These are phyloP conservation scores for Lerema accius DNA, from an alignment of 1,140 invertebrate genomes.

Conservation along the genomic window DNA sequence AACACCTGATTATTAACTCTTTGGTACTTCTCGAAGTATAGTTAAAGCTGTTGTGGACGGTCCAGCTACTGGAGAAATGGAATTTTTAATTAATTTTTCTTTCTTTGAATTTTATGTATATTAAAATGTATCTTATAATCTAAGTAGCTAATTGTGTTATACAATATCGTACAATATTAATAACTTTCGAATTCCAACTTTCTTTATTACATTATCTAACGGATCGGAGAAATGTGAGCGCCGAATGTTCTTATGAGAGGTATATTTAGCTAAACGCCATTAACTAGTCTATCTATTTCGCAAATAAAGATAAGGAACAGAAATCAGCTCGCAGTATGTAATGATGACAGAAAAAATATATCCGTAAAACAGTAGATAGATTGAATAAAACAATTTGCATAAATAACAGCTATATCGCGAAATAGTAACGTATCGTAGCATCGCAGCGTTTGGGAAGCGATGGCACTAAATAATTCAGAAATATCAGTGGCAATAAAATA, in stretches of 20 bases:
- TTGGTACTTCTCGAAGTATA: too few relatives aligned
- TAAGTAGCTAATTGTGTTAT: neutral
- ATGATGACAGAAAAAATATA: neutral
- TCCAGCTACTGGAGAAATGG: too few relatives aligned
- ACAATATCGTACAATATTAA: neutral
- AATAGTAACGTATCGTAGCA: neutral
- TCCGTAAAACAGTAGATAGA: neutral
- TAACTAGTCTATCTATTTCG: neutral
- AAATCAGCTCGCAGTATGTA: neutral
- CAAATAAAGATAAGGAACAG: neutral
- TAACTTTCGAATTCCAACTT: neutral
- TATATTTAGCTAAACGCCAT: neutral
- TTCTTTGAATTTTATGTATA: neutral
- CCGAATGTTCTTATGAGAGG: neutral
- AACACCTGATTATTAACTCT: too few relatives aligned
- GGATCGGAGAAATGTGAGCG: neutral
- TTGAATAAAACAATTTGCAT: conserved; percentile 21
- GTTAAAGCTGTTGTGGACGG: too few relatives aligned
- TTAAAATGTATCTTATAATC: neutral
- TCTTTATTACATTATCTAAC: neutral
- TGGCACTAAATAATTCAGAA: conserved; percentile 53
- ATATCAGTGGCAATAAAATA: conserved; percentile 52
- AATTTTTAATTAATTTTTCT: too few relatives aligned
- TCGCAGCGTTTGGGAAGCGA: conserved; percentile 10
- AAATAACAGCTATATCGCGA: neutral